Evolutionary conservation across 2,888 invertebrate genomes (phyloP).

Genomic region (Megamerina dolium): DNA sequence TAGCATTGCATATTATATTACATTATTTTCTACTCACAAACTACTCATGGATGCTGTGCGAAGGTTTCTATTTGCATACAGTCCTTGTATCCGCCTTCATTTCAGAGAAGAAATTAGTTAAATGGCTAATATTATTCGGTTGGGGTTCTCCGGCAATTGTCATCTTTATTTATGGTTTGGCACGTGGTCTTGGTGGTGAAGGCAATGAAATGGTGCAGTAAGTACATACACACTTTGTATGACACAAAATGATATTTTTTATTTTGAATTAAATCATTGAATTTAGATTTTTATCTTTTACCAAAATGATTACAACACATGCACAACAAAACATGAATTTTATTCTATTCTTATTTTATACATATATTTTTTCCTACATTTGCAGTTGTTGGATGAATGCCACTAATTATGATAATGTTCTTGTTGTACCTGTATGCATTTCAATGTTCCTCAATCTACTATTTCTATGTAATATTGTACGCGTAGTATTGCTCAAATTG

Average conservation of each 20-base stretch:
- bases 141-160: slow-evolving; percentile 74
- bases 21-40: slow-evolving; percentile 87
- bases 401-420: slow-evolving; percentile 64
- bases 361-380: neutral
- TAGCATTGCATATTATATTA: slow-evolving; percentile 70
- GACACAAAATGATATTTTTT: neutral
- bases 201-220: slow-evolving; percentile 55
- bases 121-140: slow-evolving; percentile 75
- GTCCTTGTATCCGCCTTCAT: slow-evolving; percentile 87
- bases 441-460: slow-evolving; percentile 76
- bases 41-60: slow-evolving; percentile 96
- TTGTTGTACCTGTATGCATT: slow-evolving; percentile 70
- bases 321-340: neutral
- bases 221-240: slow-evolving; percentile 40
- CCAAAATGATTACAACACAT: neutral
- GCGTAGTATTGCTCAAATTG: slow-evolving; percentile 77
- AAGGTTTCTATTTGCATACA: slow-evolving; percentile 90
- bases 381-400: slow-evolving; percentile 71
- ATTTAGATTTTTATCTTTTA: no score
- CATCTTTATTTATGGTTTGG: slow-evolving; percentile 60
- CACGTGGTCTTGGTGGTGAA: slow-evolving; percentile 56
- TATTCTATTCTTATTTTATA: neutral
- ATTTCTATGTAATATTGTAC: slow-evolving; percentile 84
- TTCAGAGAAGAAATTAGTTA: slow-evolving; percentile 76
- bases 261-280: no score